Evolutionary conservation across 2,888 invertebrate genomes (phyloP).

Genomic region (Axea sp.): DNA sequence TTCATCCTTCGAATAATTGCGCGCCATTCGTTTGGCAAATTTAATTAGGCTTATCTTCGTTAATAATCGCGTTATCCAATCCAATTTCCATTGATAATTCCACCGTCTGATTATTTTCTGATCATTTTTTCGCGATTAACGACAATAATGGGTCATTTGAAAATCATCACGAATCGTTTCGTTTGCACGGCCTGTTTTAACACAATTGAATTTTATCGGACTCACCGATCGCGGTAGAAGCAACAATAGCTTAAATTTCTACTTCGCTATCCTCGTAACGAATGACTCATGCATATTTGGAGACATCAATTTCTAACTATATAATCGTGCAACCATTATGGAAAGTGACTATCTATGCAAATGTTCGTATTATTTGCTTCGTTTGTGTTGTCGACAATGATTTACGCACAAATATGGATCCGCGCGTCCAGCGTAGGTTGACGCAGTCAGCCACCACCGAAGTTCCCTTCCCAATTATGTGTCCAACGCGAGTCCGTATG

Average conservation of each 20-base stretch:
- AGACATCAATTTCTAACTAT: conserved; percentile 48
- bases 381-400: conserved; percentile 35
- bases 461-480: conserved; percentile 32
- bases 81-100: no score
- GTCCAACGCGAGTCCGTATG: conserved; percentile 26
- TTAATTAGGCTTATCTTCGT: no score
- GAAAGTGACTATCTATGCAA: conserved; percentile 51
- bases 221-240: background rate
- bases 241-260: conserved; percentile 22
- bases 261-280: conserved; percentile 19
- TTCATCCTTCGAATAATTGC: no score
- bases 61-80: no score
- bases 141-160: background rate
- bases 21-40: no score
- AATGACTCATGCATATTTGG: conserved; percentile 49
- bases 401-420: conserved; percentile 56
- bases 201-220: conserved; percentile 4
- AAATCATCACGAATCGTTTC: background rate
- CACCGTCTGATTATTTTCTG: no score
- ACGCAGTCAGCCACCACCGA: conserved; percentile 23
- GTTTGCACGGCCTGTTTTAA: background rate
- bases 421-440: conserved; percentile 31
- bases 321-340: conserved; percentile 40
- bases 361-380: conserved; percentile 27
- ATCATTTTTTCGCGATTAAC: no score